phyloP scores from a whole-genome alignment of 2,113 vertebrate species.

The Aspiorhynchus laticeps region DNA sequence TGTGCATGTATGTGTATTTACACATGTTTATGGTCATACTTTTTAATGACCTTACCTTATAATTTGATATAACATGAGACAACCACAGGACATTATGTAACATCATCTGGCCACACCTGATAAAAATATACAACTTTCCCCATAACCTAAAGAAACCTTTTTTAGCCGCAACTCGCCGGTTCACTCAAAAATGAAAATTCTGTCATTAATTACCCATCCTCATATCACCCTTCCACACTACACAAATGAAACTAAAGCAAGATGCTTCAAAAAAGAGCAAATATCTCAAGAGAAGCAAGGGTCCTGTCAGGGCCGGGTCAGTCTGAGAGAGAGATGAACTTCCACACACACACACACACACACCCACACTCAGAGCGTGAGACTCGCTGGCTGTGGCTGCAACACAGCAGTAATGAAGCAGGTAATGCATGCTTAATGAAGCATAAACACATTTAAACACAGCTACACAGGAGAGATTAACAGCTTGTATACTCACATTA shows the following conservation, averaged over 20 bases:
- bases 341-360: constrained; percentile 35
- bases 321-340: not conserved
- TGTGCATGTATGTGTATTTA: too few species aligned
- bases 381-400: constrained; percentile 30
- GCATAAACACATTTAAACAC: constrained; percentile 43
- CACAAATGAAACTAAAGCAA: not conserved
- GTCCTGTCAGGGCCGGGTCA: not conserved
- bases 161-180: not conserved
- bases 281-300: not conserved
- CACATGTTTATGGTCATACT: too few species aligned
- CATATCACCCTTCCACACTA: not conserved
- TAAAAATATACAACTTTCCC: too few species aligned
- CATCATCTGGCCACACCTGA: not conserved
- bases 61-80: too few species aligned
- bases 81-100: too few species aligned
- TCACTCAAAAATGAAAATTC: not conserved
- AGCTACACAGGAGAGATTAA: constrained; percentile 38
- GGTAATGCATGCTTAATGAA: constrained; percentile 45
- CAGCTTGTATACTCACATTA: constrained; percentile 42
- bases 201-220: not conserved
- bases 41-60: too few species aligned
- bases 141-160: too few species aligned
- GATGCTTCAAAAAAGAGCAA: not conserved
- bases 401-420: constrained; percentile 46
- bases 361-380: not conserved